These are phyloP conservation scores for Centrocercus urophasianus DNA, from an alignment of 2,113 vertebrate genomes.

Conservation along the genomic window DNA sequence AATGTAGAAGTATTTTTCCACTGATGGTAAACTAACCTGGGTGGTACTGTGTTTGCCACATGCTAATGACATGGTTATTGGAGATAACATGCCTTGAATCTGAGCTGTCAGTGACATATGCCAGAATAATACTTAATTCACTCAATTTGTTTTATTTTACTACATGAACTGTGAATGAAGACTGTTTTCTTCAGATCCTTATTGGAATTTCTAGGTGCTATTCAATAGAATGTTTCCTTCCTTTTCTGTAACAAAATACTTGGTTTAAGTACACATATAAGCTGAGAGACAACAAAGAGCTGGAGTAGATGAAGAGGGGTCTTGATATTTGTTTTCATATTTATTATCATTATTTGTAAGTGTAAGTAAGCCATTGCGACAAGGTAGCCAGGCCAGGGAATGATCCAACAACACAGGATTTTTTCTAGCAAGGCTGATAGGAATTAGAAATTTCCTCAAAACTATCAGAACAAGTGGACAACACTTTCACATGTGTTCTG, in stretches of 20 bases:
- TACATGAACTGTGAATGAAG: not conserved
- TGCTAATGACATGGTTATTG: not conserved
- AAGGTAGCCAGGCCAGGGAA: not conserved
- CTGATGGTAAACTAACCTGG: not conserved
- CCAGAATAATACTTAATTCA: not conserved
- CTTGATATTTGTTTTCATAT: not conserved
- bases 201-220: not conserved
- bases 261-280: not conserved
- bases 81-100: not conserved
- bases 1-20: not conserved
- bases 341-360: not conserved
- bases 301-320: not conserved
- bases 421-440: not conserved
- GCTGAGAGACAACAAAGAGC: not conserved
- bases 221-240: not conserved
- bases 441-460: not conserved
- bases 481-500: not conserved
- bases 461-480: not conserved
- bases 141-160: not conserved
- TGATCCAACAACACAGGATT: fast-evolving
- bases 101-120: not conserved
- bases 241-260: not conserved
- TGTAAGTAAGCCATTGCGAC: not conserved
- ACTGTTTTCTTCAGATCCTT: not conserved
- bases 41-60: not conserved